A percentile compares a stretch with the other conserved stretches of the same genome.
Conservation (phyloP, 2,797 vertebrate species). For the Sarcoramphus papa region DNA sequence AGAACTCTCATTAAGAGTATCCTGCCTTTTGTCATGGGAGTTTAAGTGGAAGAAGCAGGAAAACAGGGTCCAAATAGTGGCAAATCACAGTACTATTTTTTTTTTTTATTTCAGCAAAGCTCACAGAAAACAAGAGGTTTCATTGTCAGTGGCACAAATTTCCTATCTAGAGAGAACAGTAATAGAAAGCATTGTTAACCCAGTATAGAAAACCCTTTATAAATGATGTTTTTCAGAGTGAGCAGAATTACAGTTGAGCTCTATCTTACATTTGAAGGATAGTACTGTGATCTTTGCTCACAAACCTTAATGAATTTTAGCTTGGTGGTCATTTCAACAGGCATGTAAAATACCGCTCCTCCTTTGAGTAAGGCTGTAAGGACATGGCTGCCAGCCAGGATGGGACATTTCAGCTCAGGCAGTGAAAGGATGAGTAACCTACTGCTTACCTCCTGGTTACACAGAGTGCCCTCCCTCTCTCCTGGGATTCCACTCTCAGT, state of each 20-base stretch:
- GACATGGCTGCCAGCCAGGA: neutral
- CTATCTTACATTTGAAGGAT: neutral
- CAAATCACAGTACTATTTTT: neutral
- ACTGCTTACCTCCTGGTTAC: neutral
- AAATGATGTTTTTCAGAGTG: neutral
- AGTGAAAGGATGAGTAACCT: neutral
- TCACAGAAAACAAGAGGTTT: conserved; percentile 3
- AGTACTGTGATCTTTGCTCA: neutral
- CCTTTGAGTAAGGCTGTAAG: neutral
- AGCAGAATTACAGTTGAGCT: neutral
- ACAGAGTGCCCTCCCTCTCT: neutral
- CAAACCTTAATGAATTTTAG: neutral
- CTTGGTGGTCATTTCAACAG: neutral
- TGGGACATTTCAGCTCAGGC: neutral
- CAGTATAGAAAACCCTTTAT: neutral
- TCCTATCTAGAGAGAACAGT: neutral
- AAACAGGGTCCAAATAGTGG: neutral
- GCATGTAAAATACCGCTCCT: neutral
- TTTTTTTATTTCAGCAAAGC: neutral
- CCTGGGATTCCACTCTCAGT: neutral
- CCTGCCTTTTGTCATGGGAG: neutral
- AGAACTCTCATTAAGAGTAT: neutral
- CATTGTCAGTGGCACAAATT: neutral
- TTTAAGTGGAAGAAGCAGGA: neutral
- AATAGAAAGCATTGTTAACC: neutral